phyloP scores from a whole-genome alignment of 2,113 vertebrate species.

The Mus pahari region DNA sequence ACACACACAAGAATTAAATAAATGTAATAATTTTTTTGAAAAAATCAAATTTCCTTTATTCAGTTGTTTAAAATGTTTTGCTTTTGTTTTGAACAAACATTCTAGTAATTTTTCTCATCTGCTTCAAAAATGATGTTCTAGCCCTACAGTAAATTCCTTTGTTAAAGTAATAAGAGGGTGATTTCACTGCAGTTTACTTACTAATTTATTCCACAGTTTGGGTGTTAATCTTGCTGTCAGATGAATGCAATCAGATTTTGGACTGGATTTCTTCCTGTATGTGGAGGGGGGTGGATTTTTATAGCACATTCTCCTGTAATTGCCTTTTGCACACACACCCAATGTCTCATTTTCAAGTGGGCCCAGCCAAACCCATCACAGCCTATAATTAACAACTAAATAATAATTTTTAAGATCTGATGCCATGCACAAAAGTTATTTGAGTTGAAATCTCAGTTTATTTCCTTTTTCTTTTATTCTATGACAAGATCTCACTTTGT shows the following conservation, averaged over 20 bases:
- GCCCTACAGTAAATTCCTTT: conserved; percentile 60
- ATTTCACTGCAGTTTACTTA: conserved; percentile 71
- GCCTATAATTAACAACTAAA: conserved; percentile 71
- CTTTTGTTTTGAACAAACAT: not conserved
- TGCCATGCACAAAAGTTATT: conserved; percentile 56
- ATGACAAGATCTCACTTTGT: not conserved
- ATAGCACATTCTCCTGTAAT: conserved; percentile 62
- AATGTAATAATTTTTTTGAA: not conserved
- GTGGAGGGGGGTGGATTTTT: conserved; percentile 48
- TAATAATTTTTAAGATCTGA: conserved; percentile 50
- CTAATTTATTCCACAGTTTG: conserved; percentile 72
- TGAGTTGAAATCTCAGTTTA: conserved; percentile 62
- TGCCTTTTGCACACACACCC: conserved; percentile 59
- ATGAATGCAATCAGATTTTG: conserved; percentile 72
- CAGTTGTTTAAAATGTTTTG: not conserved
- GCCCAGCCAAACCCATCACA: conserved; percentile 29
- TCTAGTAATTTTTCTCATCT: conserved; percentile 57
- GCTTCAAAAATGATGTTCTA: conserved; percentile 44
- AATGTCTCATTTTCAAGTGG: conserved; percentile 69
- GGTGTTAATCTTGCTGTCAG: conserved; percentile 73
- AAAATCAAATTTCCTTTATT: conserved; percentile 39
- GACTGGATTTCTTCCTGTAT: conserved; percentile 67
- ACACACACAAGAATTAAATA: not conserved
- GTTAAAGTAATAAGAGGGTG: conserved; percentile 59
- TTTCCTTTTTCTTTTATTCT: not conserved